Evolutionary conservation across 2,797 vertebrate genomes (phyloP).

Genomic region (Esox lucius): DNA sequence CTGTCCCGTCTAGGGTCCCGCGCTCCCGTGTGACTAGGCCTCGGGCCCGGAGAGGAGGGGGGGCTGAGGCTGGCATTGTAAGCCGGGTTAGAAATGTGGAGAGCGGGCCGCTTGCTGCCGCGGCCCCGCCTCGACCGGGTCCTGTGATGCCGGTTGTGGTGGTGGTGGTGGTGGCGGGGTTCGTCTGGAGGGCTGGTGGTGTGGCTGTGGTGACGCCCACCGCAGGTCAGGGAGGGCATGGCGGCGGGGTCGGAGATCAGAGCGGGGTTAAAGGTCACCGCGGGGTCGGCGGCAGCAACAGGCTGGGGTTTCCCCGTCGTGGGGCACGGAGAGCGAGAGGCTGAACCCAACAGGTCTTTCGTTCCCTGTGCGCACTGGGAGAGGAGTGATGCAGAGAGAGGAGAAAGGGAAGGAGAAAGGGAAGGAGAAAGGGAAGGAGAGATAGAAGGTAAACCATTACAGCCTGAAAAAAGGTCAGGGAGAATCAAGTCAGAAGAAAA

Average conservation of each 20-base stretch:
- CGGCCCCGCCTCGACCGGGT: slow-evolving; percentile 38
- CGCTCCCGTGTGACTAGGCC: slow-evolving; percentile 18
- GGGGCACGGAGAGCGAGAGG: slow-evolving; percentile 66
- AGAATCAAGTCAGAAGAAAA: slow-evolving; percentile 4
- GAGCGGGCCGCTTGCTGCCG: slow-evolving; percentile 40
- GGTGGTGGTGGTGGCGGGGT: slow-evolving; percentile 9
- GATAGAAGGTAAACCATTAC: neutral
- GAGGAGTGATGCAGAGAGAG: neutral
- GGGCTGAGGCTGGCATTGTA: slow-evolving; percentile 32
- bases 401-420: neutral
- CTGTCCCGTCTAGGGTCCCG: slow-evolving; percentile 32
- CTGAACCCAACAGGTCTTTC: slow-evolving; percentile 72
- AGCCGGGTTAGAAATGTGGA: slow-evolving; percentile 42
- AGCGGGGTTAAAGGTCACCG: neutral
- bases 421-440: neutral
- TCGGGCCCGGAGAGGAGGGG: slow-evolving; percentile 40
- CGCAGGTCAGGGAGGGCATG: slow-evolving; percentile 36
- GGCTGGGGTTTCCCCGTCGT: slow-evolving; percentile 59
- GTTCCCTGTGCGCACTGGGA: slow-evolving; percentile 71
- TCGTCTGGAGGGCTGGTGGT: slow-evolving; percentile 29
- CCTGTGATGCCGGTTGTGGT: slow-evolving; percentile 26
- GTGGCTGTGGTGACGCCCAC: slow-evolving; percentile 1
- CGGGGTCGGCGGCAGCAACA: slow-evolving; percentile 15
- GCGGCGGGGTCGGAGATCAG: slow-evolving; percentile 47
- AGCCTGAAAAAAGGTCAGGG: neutral